Evolutionary conservation across 2,113 vertebrate genomes (phyloP).

Genomic region (Strigops habroptila): DNA sequence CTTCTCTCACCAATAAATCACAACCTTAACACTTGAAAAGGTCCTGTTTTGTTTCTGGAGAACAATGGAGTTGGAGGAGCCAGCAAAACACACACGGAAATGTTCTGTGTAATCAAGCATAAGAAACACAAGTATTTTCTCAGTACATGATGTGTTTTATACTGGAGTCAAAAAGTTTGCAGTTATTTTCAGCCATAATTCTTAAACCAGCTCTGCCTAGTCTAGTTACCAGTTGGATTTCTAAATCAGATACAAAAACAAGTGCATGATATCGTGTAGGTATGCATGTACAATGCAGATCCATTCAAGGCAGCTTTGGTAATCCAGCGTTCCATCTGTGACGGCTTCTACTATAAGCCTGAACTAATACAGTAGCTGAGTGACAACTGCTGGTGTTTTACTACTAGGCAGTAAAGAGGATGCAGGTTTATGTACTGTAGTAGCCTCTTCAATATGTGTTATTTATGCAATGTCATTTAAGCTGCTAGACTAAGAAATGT

Average conservation of each 20-base stretch:
- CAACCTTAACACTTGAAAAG: not conserved
- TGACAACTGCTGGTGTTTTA: not conserved
- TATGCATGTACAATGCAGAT: not conserved
- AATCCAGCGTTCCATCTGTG: not conserved
- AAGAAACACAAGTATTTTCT: slow-evolving; percentile 14
- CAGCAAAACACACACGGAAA: not conserved
- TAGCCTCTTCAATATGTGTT: not conserved
- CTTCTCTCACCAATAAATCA: not conserved
- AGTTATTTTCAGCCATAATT: not conserved
- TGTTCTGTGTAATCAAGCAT: not conserved
- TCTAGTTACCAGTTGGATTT: not conserved
- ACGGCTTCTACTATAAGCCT: not conserved
- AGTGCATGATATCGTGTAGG: not conserved
- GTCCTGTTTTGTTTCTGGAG: not conserved
- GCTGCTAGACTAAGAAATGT: not conserved
- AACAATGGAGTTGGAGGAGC: not conserved
- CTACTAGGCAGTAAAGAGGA: not conserved
- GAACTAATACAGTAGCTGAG: not conserved
- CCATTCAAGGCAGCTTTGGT: not conserved
- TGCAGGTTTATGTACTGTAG: not conserved
- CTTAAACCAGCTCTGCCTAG: not conserved
- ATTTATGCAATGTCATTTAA: not conserved
- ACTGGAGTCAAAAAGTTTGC: not conserved
- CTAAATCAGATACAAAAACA: not conserved
- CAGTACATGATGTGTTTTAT: not conserved